Base-by-base conservation (phyloP, 2,888 invertebrate species). In the Sinodicranocentrus sp. region DNA sequence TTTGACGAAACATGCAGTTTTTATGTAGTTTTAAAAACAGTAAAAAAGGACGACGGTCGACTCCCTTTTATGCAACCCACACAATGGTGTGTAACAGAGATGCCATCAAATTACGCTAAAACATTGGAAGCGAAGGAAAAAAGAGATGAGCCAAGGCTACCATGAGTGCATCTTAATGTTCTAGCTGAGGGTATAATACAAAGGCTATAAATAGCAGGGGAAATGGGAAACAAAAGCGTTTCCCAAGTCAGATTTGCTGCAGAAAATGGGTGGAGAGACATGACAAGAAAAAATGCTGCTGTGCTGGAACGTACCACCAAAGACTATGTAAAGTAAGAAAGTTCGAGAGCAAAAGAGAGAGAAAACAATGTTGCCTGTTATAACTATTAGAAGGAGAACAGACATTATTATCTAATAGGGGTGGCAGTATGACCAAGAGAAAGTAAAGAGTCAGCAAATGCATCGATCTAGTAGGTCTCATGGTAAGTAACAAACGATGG, bases 171-270 rank as follows among this genome's bases (percentile, higher is more conserved):
- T 67, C 44, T 44, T 67, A 67, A 67, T 67, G 67, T 19, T 33
- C 33, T 63, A 2, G 15, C n/a, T n/a, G 3, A 17, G 28, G 63
- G 39, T 19, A 23, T 5, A 67, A 25, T 15, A 67, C 48, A 48
- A 23, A 68, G 17, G 68, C 68, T 68, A 52, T 52, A 67, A 67
- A 48, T 68, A 52, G 44, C 52, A 15, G 43, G 21, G 67, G 19
- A 67, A 48, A 67, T 67, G 67, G 65, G 65, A 67, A 67, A 67
- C 67, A 67, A 67, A 67, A 44, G 67, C 21, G 48, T 67, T 67
- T 67, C 67, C 43, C 67, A 67, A 67, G 67, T 67, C 67, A 67
- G 67, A 67, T 67, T 67, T 44, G 67, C 67, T 44, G 67, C 23
- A 67, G 67, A 67, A 44, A 67, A 44, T 43, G 44, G 67, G 67